Evolutionary conservation across 2,113 vertebrate genomes (phyloP).

Genomic region (Xyliphius kryptos): DNA sequence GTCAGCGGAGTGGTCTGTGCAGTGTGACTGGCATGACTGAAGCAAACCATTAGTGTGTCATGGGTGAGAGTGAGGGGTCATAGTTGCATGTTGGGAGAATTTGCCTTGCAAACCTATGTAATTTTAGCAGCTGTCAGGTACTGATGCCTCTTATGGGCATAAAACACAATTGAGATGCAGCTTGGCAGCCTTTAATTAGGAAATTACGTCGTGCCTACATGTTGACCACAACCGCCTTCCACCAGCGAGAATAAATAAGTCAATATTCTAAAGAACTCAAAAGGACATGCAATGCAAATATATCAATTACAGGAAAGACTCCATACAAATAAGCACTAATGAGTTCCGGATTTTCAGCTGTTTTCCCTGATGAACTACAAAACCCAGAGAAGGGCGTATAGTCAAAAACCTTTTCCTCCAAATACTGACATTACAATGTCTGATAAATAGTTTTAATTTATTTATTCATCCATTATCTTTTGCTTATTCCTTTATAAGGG

Average conservation of each 20-base stretch:
- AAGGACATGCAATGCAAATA: too few relatives aligned
- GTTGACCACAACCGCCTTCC: too few relatives aligned
- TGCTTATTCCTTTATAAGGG: too few relatives aligned
- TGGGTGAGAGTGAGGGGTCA: not conserved
- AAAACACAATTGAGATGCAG: not conserved
- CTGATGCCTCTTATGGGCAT: not conserved
- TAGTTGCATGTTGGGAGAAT: not conserved
- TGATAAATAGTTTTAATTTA: too few relatives aligned
- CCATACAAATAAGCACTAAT: not conserved
- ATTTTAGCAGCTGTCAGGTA: not conserved
- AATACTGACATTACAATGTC: too few relatives aligned
- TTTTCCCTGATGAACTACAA: not conserved
- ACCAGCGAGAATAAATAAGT: too few relatives aligned
- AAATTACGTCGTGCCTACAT: not conserved
- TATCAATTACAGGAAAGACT: too few relatives aligned
- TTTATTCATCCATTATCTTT: too few relatives aligned
- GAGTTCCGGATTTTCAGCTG: not conserved
- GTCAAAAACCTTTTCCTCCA: too few relatives aligned
- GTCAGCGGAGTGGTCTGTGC: slow-evolving; percentile 1
- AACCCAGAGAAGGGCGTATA: not conserved
- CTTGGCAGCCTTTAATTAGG: not conserved
- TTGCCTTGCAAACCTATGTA: slow-evolving; percentile 1
- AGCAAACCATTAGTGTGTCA: not conserved
- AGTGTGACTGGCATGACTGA: not conserved
- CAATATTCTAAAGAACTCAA: too few relatives aligned